Evolutionary conservation across 2,797 vertebrate genomes (phyloP), one percentile per base, ranked within the genome.

Genomic region (Pagetopsis macropterus): DNA sequence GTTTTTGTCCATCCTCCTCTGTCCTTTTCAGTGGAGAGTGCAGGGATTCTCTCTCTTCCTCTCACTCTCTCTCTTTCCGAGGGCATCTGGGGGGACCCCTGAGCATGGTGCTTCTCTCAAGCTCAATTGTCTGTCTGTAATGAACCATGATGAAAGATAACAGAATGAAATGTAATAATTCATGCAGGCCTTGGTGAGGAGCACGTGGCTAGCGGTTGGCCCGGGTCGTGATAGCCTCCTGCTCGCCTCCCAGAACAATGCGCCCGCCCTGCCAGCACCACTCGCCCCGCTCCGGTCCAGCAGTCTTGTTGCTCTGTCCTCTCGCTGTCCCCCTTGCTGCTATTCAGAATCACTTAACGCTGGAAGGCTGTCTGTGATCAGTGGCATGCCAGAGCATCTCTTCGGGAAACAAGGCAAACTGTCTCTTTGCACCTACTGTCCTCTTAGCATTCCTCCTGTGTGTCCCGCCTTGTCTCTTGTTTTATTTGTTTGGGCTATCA

Each of bases 101-200:
- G 93, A 94, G 89, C 90, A 88, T 87, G 87, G 75, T 89, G 79
- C 87, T 94, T 92, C 93, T 94, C 69, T 93, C 60, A 83, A 91
- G 90, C 88, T 50, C 73, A 45, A 95, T 96, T 96, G 94, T 95
- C 83, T 91, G 89, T 71, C 90, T 74, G 91, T 95, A 95, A 94
- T 92, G 93, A 95, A 95, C 88, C 95, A 92, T 94, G 93, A 93
- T 94, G 87, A 91, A 94, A 82, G 84, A 95, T 93, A 95, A 94
- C 90, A 90, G 84, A 93, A 92, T 87, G 90, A 92, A 93, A 91
- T 92, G 91, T 91, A 92, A 91, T 93, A 92, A 93, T 92, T 91
- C 88, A 91, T 81, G 82, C 70, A n/a, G 89, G 86, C 89, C 88
- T 93, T 76, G 72, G 44, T 31, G 82, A 89, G 83, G 83, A 94